Evolutionary conservation across 2,113 vertebrate genomes (phyloP), one percentile per base, ranked within the genome.

Genomic region (Rutilus rutilus): DNA sequence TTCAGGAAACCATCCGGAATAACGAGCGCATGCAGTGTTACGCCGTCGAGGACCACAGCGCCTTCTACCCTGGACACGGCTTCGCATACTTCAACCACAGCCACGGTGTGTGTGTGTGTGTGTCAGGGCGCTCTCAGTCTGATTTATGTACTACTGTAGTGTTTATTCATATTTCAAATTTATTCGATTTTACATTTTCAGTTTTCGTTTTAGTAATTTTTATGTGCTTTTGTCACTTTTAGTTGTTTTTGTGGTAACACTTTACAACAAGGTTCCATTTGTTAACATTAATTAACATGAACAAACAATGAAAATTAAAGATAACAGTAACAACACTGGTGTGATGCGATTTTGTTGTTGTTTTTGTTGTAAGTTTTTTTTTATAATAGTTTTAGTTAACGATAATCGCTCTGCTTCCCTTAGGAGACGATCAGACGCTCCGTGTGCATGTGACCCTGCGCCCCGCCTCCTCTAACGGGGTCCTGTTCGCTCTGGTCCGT

Each of bases 1-100:
- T 99, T 88, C 96, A 97, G 78, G 97, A 98, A 60, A 97, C 96
- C 0, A 93, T 99, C 42, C 95, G 87, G 39, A 92, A 93, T 30
- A 97, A 97, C 6, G 92, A 96, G 0, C 98, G 94, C 89, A 98
- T 99, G 97, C 98, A 99, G 90, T 99, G 98, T 87, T 97, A 97
- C 92, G 92, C 96, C 6, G 45, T 90, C 0, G 94, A 95, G 6
- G 94, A 95, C 86, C 95, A 92, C 9, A 97, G 97, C 0, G 96
- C 96, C 3, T 99, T 96, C 92, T 99, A 93, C 89, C 96, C 97
- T 0, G 98, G 98, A 21, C 93, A 87, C 1, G 97, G 97, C 52
- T 97, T 96, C 65, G 97, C 97, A 30, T 87, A 95, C 82, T 98
- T 96, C 92, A 96, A 96, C 92, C 93, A 97, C 86, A 94, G 92